A percentile compares a stretch with the other conserved stretches of the same genome.
Evolutionary conservation across 2,113 vertebrate genomes (phyloP).

Genomic region (Coturnix japonica): DNA sequence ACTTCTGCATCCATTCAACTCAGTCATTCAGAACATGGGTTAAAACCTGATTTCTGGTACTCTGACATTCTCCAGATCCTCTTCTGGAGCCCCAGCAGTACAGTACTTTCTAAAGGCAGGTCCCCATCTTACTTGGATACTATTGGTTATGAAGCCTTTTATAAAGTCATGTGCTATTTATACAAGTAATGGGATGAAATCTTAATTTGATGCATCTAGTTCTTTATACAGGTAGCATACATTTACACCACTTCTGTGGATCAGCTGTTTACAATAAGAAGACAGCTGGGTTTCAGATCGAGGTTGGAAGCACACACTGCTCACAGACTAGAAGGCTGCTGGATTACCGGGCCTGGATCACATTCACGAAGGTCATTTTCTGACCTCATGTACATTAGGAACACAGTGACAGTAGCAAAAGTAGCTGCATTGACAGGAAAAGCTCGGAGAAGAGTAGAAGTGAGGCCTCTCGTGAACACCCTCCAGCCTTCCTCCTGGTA

Average conservation of each 20-base stretch:
- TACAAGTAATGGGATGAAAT: constrained; percentile 38
- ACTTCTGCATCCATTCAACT: neutral
- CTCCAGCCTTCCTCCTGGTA: constrained; percentile 88
- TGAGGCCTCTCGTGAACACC: constrained; percentile 92
- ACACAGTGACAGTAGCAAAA: constrained; percentile 92
- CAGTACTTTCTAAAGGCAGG: neutral
- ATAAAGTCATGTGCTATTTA: constrained; percentile 41
- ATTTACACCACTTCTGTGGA: constrained; percentile 16
- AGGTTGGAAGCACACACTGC: neutral
- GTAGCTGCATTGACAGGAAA: constrained; percentile 96
- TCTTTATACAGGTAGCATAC: constrained; percentile 11
- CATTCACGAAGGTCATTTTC: constrained; percentile 77
- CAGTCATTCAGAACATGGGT: neutral
- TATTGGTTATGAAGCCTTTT: neutral
- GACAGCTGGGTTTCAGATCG: neutral
- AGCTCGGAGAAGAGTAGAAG: constrained; percentile 93
- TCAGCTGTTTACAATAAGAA: neutral
- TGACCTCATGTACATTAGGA: constrained; percentile 87
- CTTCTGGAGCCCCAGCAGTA: neutral
- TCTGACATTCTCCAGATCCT: neutral
- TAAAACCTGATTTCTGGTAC: neutral
- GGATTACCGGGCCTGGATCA: constrained; percentile 75
- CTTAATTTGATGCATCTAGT: neutral
- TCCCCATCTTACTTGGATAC: constrained; percentile 6
- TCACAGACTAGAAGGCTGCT: constrained; percentile 88